Conservation (phyloP, 2,113 vertebrate genomes). For the Mesembrinibis cayennensis region DNA sequence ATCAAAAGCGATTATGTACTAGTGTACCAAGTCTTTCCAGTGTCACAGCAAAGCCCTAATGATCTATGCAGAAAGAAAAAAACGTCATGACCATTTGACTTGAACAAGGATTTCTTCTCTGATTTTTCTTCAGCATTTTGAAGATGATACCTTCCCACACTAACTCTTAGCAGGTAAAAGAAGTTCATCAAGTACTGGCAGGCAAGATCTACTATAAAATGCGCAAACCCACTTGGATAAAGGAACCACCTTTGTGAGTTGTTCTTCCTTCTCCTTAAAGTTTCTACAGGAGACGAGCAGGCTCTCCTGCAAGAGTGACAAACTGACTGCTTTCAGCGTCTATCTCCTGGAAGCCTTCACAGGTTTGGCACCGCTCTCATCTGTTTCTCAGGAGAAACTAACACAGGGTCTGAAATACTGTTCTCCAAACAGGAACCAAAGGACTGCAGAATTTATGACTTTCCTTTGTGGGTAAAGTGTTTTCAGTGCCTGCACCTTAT, state of each 20-base stretch:
- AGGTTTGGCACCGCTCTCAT: not conserved
- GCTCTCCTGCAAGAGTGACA: not conserved
- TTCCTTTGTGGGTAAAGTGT: not conserved
- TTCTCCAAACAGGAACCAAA: constrained; percentile 6
- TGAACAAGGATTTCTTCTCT: not conserved
- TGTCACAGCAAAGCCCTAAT: not conserved
- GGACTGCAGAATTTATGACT: not conserved
- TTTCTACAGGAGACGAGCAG: not conserved
- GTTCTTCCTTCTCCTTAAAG: not conserved
- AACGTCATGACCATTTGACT: not conserved
- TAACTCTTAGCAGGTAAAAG: not conserved
- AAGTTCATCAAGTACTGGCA: not conserved
- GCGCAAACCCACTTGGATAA: not conserved
- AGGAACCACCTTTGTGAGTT: not conserved
- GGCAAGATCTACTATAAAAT: not conserved
- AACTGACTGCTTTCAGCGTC: not conserved
- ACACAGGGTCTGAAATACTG: not conserved
- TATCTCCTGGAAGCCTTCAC: not conserved
- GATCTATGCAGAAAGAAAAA: not conserved
- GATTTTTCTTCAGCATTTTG: not conserved
- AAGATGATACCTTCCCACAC: not conserved
- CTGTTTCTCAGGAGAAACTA: constrained; percentile 23
- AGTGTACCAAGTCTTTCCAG: not conserved
- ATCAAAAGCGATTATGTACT: not conserved
- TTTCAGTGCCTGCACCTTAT: constrained; percentile 9